phyloP scores from a whole-genome alignment of 2,113 vertebrate species.

The Apodemus sylvaticus region DNA sequence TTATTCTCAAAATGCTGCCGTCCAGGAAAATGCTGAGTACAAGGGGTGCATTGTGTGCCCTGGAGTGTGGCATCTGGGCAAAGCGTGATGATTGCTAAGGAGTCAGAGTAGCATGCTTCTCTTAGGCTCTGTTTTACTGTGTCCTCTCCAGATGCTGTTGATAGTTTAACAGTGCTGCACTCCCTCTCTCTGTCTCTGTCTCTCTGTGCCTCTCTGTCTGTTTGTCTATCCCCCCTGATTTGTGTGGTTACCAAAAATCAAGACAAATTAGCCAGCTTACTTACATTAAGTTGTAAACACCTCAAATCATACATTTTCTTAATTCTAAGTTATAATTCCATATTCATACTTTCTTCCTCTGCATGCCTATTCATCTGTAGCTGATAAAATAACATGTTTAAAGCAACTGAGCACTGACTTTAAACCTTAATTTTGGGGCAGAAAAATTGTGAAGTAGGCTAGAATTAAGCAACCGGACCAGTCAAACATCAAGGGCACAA shows the following conservation, averaged over 20 bases:
- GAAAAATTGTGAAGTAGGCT: neutral
- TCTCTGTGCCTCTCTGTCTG: neutral
- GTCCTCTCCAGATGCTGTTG: neutral
- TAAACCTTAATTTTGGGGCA: neutral
- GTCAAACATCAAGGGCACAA: neutral
- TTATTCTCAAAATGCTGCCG: neutral
- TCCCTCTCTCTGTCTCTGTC: neutral
- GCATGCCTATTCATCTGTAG: neutral
- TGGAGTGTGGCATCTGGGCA: neutral
- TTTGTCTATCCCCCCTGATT: neutral
- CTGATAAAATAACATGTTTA: neutral
- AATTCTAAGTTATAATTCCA: neutral
- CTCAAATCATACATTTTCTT: neutral
- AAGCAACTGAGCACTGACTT: neutral
- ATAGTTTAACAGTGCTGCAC: too few relatives aligned
- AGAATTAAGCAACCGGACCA: neutral
- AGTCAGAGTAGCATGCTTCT: neutral
- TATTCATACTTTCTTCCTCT: neutral
- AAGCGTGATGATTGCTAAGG: neutral
- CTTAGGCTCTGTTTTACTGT: neutral
- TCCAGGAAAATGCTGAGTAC: slow-evolving; percentile 2
- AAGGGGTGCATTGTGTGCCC: neutral
- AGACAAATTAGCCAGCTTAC: neutral
- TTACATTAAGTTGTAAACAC: neutral
- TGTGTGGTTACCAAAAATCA: neutral